Percentiles rank a stretch among this genome's conserved stretches.
These are phyloP conservation scores for Sebastes kiyomatsui DNA, from an alignment of 2,797 vertebrate species.

Conservation along the genomic window DNA sequence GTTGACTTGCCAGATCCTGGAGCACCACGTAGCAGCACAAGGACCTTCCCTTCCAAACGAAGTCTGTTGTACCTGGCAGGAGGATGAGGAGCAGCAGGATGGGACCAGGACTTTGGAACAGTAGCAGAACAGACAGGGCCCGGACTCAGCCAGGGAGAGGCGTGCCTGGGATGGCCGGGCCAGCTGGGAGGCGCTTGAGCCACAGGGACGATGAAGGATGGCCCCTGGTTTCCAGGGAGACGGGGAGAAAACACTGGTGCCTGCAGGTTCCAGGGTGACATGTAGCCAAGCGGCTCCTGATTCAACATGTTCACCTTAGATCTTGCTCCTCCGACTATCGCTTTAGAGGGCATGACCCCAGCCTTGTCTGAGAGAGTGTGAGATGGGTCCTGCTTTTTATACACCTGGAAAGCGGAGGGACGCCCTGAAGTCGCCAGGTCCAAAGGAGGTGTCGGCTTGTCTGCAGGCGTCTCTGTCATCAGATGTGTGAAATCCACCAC, in stretches of 20 bases:
- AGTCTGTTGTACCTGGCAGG: constrained; percentile 44
- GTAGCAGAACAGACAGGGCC: constrained; percentile 68
- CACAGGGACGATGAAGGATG: constrained; percentile 88
- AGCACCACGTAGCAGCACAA: constrained; percentile 94
- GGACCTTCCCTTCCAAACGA: constrained; percentile 85
- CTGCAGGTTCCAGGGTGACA: constrained; percentile 84
- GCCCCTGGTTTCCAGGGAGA: constrained; percentile 56
- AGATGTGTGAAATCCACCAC: constrained; percentile 75
- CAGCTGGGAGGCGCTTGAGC: constrained; percentile 79
- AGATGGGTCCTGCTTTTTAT: constrained; percentile 69
- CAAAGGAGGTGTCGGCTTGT: constrained; percentile 47
- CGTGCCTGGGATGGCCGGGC: constrained; percentile 62
- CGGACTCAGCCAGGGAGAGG: constrained; percentile 58
- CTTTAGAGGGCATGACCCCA: background rate
- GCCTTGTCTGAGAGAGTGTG: background rate
- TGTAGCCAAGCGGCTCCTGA: constrained; percentile 16
- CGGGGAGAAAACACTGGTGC: constrained; percentile 85
- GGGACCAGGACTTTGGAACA: constrained; percentile 80
- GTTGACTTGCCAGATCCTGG: constrained; percentile 97
- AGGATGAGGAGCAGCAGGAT: constrained; percentile 27
- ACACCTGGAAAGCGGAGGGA: constrained; percentile 81
- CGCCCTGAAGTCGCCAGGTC: constrained; percentile 68
- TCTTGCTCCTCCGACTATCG: constrained; percentile 37
- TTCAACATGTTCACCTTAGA: constrained; percentile 39
- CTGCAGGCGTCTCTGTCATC: constrained; percentile 35